Base-by-base conservation (phyloP, 1,140 invertebrate genomes). In the Archegozetes longisetosus region DNA sequence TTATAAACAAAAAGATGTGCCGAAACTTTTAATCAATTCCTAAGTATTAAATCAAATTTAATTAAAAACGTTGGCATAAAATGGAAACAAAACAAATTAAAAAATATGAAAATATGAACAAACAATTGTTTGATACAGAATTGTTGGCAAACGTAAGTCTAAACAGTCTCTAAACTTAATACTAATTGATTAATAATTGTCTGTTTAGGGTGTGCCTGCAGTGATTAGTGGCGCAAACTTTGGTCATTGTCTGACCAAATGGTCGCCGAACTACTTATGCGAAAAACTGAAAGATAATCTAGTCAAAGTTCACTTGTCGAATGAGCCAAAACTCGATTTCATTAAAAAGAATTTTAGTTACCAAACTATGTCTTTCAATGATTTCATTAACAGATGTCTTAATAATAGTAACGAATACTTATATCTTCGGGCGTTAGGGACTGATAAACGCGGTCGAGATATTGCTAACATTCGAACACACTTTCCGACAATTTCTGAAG, bases 371-470 rank as follows among this genome's bases (percentile, higher is more conserved):
- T 66, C 70, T 47, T 77, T 80, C 63, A 50, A 61, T 32, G 71
- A 76, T 60, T 68, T 79, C 26, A 69, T 79, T 1, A 1, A 58
- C 17, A 62, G 68, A 62, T 60, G 76, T 66, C 71, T 73, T 46
- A 65, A 69, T 17, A 61, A 67, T 61, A 63, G 68, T n/a, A 62
- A 63, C 13, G 69, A 75, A 52, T 76, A 69, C 66, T 77, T 73
- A 66, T 81, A 81, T 65, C 65, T 80, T 22, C 63, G 79, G 60
- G 75, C 78, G 13, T 65, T 81, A 4, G 78, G 78, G 23, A 69
- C 71, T 52, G 72, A 74, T 64, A 72, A 76, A 54, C 72, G 76
- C 52, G 69, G 76, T n/a, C 75, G 73, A 67, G 75, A 79, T 61
- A 70, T 76, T 48, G 77, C 78, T 9, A 70, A 79, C 63, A 70